Base-by-base conservation (phyloP, 2,888 invertebrate genomes). In the Odontothrips loti region DNA sequence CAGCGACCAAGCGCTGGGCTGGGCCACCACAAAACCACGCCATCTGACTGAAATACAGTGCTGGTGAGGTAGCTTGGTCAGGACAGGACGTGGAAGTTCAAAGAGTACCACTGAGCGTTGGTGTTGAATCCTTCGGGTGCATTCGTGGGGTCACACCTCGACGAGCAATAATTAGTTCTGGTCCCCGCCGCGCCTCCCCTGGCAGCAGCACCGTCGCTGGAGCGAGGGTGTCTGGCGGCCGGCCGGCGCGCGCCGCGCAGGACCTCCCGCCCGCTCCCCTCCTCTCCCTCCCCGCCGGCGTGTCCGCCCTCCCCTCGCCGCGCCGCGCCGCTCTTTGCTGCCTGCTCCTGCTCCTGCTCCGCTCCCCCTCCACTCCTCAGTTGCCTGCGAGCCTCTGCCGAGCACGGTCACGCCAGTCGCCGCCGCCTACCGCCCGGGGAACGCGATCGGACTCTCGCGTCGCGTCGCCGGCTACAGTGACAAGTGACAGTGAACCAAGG, bases 231-330 rank as follows among this genome's bases (percentile, higher is more conserved):
- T 17, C 58, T 58, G 20, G 58, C 68, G n/a, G 68, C 68, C 20
- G 63, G 68, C n/a, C 68, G 68, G 68, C 68, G 68, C 68, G 68
- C 68, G 68, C 68, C 68, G 23, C 68, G 23, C n/a, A 48, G 68
- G 15, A 1, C 20, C 51, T 20, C 68, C 23, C 68, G 17, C 63
- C 68, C 68, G n/a, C 68, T 1, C 68, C 58, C 58, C 58, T 75
- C 68, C 68, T 10, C 68, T 27, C 68, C 68, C 68, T 12, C 27
- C 68, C 68, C 10, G 68, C 68, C 68, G 11, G 11, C 68, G 15
- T 51, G 15, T 6, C 51, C 17, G 1, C 51, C 8, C 51, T 51
- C 51, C 51, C 1, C 51, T 6, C 51, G 11, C 68, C 23, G n/a
- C 10, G 23, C 68, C 12, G 68, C 68, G n/a, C 68, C 23, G 68